These are phyloP conservation scores for Clostera curtula DNA, from an alignment of 2,888 invertebrate genomes.

Conservation along the genomic window DNA sequence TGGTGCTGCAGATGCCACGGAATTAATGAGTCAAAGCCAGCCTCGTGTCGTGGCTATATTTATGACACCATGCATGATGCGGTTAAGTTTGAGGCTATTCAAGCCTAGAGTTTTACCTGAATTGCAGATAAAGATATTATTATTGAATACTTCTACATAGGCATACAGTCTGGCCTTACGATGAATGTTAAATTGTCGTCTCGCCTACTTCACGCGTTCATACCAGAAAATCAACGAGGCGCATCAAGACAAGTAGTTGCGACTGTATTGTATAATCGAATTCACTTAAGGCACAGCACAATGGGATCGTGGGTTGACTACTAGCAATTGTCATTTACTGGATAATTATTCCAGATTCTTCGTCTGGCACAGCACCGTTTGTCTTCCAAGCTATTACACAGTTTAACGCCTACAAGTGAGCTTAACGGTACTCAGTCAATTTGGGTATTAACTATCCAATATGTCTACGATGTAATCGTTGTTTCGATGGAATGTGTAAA, in stretches of 20 bases:
- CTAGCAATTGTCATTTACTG: slow-evolving; percentile 32
- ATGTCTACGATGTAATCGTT: too few species aligned
- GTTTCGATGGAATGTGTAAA: too few species aligned
- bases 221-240: slow-evolving; percentile 26
- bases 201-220: slow-evolving; percentile 27
- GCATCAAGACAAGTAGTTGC: slow-evolving; percentile 25
- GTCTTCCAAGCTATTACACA: slow-evolving; percentile 30
- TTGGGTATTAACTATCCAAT: too few species aligned
- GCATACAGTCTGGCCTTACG: slow-evolving; percentile 1
- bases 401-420: slow-evolving; percentile 30
- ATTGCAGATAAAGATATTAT: too few species aligned
- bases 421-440: slow-evolving; percentile 13
- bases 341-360: slow-evolving; percentile 33
- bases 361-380: slow-evolving; percentile 22
- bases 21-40: too few species aligned
- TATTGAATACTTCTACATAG: not conserved
- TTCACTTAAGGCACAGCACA: slow-evolving; percentile 19
- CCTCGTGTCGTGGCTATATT: too few species aligned
- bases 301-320: slow-evolving; percentile 31
- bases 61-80: too few species aligned
- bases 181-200: slow-evolving; percentile 11
- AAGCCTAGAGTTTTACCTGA: too few species aligned
- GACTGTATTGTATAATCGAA: slow-evolving; percentile 22
- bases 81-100: too few species aligned
- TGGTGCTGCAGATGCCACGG: too few species aligned